phyloP scores from a whole-genome alignment of 2,888 invertebrate species.

The Antheraea yamamai region DNA sequence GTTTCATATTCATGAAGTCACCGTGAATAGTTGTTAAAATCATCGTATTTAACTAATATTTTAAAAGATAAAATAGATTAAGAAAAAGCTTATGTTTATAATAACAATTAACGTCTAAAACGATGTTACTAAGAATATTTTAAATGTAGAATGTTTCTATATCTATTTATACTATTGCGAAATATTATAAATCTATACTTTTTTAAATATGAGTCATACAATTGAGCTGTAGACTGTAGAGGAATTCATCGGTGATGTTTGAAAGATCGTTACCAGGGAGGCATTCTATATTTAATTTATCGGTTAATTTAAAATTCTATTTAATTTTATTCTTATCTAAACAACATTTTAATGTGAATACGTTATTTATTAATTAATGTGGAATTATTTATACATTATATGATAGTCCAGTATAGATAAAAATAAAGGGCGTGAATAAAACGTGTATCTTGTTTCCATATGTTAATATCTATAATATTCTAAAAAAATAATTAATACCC shows the following conservation, averaged over 20 bases:
- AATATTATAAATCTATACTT: not conserved
- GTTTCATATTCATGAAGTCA: not conserved
- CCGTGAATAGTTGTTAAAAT: not conserved
- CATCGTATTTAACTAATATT: not conserved
- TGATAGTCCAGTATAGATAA: no score
- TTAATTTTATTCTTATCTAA: not conserved
- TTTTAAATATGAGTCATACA: conserved; percentile 4
- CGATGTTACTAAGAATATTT: not conserved
- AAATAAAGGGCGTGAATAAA: no score
- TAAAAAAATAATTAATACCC: no score
- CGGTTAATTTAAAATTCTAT: not conserved
- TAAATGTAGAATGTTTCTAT: not conserved
- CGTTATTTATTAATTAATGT: not conserved
- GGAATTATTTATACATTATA: not conserved
- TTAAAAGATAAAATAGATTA: not conserved
- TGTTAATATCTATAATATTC: no score
- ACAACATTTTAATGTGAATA: not conserved
- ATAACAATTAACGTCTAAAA: not conserved
- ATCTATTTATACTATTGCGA: not conserved
- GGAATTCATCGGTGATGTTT: conserved; percentile 6
- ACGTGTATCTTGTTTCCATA: no score
- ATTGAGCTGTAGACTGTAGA: conserved; percentile 1
- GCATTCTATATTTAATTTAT: not conserved
- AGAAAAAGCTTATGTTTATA: not conserved
- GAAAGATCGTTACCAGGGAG: conserved; percentile 10